These are phyloP conservation scores for Catotricha subobsoleta DNA, from an alignment of 2,888 invertebrate genomes.

Conservation along the genomic window DNA sequence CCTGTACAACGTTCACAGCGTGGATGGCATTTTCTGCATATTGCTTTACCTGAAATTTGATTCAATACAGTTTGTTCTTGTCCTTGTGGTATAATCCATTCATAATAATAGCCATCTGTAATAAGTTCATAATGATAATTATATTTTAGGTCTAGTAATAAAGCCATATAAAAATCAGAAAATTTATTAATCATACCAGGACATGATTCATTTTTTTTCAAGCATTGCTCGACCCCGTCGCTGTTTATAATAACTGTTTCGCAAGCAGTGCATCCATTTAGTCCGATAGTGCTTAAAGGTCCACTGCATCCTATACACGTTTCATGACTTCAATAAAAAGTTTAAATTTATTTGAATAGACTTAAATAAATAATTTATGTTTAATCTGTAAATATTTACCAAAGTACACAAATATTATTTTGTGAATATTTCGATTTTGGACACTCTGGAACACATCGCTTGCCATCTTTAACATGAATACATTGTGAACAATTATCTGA, in stretches of 20 bases:
- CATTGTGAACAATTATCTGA: constrained; percentile 73
- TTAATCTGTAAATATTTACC: no score
- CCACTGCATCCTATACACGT: constrained; percentile 87
- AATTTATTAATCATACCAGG: no score
- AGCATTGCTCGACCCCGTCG: constrained; percentile 52
- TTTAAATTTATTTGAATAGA: no score
- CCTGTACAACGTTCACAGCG: constrained; percentile 76
- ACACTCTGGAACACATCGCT: constrained; percentile 71
- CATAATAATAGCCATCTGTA: constrained; percentile 57
- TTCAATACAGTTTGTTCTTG: constrained; percentile 53
- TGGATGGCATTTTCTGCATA: constrained; percentile 81
- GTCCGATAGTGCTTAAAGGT: constrained; percentile 63
- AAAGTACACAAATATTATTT: constrained; percentile 61
- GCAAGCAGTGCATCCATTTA: constrained; percentile 77
- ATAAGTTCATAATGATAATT: no score
- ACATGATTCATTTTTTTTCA: constrained; percentile 64
- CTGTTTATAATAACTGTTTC: constrained; percentile 72
- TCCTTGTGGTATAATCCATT: constrained; percentile 62
- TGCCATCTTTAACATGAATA: constrained; percentile 71
- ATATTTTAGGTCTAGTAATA: no score
- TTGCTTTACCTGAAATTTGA: constrained; percentile 62
- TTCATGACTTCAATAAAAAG: no score
- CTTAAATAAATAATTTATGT: no score
- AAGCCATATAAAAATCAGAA: no score
- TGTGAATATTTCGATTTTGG: constrained; percentile 65